phyloP scores from a whole-genome alignment of 1,140 invertebrate genomes.

The Leguminivora glycinivorella region DNA sequence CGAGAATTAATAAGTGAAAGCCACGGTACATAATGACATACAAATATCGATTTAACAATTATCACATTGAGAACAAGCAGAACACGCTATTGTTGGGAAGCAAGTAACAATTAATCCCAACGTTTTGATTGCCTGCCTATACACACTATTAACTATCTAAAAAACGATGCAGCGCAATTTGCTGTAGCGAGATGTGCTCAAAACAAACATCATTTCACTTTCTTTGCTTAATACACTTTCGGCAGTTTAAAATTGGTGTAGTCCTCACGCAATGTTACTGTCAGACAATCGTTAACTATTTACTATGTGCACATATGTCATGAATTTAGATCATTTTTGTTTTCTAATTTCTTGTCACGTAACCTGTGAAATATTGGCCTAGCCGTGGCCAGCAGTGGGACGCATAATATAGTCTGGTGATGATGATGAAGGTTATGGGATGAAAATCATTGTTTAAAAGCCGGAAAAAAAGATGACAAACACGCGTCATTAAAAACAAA shows the following conservation, averaged over 20 bases:
- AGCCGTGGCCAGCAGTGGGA: too few species aligned
- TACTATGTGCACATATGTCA: not conserved
- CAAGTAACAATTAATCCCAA: conserved; percentile 49
- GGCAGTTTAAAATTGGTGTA: conserved; percentile 15
- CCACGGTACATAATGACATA: conserved; percentile 32
- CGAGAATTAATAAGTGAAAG: conserved; percentile 41
- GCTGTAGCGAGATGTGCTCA: conserved; percentile 41
- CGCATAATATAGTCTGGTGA: too few species aligned
- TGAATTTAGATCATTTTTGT: too few species aligned
- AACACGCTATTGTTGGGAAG: conserved; percentile 30
- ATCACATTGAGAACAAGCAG: conserved; percentile 42
- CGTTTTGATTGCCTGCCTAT: conserved; percentile 43
- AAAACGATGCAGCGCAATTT: conserved; percentile 29
- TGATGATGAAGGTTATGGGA: too few species aligned
- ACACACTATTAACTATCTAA: conserved; percentile 31
- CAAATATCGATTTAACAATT: conserved; percentile 38
- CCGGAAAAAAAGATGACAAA: too few species aligned
- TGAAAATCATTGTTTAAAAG: too few species aligned
- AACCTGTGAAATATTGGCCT: too few species aligned
- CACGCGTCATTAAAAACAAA: too few species aligned
- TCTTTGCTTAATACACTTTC: conserved; percentile 38
- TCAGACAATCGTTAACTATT: not conserved
- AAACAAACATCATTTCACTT: conserved; percentile 46
- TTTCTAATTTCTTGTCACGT: too few species aligned
- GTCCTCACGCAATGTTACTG: conserved; percentile 14